Evolutionary conservation across 2,888 invertebrate genomes (phyloP), one percentile per base, ranked within the genome.

Genomic region (Fabriciana adippe): DNA sequence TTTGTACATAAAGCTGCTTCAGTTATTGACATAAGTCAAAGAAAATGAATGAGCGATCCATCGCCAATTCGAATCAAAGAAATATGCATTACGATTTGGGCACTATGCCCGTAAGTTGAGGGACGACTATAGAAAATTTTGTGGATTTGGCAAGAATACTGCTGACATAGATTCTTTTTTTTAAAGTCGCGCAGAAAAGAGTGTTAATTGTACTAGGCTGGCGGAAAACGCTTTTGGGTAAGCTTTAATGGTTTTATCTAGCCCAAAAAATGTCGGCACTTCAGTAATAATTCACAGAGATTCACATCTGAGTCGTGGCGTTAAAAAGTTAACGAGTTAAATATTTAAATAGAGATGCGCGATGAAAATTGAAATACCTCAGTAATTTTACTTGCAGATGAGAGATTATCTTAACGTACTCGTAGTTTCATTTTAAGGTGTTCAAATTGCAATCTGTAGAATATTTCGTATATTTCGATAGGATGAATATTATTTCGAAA

Each of bases 141-240:
- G 74, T 72, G 75, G 70, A 74, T 77, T 82, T 83, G 82, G 82
- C 81, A 82, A 78, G 78, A 80, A 81, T 75, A 78, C 67, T 72
- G 79, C 77, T 79, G 80, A 81, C 79, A 78, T 78, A 78, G 76
- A 18, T 18, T 77, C 75, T 70, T 79, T 79, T 76, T 78, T 81
- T 78, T 74, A 66, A 72, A 73, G 74, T 67, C 68, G 76, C 78
- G 68, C 76, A 74, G 75, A 79, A 75, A 74, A 69, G 70, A 76
- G 74, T 78, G 79, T 78, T 84, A 84, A 85, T 83, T 79, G 78
- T 77, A 74, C 77, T 76, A 76, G 78, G 74, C 75, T 41, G 62
- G 76, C 68, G 69, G 71, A 70, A 75, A 70, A 71, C 72, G 70
- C 71, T 73, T 74, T 26, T 71, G 75, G 67, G 71, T 73, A 71